Conservation (phyloP, 2,797 vertebrate species). For the Ctenopoma multispine region DNA sequence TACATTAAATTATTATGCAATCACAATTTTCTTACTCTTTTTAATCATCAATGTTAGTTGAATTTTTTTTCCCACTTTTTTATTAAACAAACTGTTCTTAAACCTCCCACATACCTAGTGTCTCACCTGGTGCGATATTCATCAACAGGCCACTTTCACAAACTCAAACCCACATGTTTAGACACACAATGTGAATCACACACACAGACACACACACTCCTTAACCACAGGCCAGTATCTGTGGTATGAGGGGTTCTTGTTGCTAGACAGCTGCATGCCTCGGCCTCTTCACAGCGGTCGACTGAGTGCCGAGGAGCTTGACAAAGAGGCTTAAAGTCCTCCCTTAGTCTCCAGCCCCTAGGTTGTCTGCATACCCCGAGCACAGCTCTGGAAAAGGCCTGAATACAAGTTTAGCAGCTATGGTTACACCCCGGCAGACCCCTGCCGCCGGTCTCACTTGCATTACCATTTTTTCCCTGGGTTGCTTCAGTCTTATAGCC, state of each 20-base stretch:
- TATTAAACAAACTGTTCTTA: neutral
- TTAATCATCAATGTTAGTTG: neutral
- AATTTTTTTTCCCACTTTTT: neutral
- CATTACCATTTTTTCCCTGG: constrained; percentile 79
- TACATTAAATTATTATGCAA: constrained; percentile 6
- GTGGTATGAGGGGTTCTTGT: constrained; percentile 82
- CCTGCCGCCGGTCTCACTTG: constrained; percentile 65
- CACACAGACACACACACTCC: constrained; percentile 60
- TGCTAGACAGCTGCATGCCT: constrained; percentile 88
- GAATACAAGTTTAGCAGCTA: constrained; percentile 84
- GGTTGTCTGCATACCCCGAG: constrained; percentile 79
- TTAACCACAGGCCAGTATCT: constrained; percentile 78
- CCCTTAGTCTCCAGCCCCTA: constrained; percentile 80
- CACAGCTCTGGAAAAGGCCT: constrained; percentile 74
- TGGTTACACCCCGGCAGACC: constrained; percentile 81
- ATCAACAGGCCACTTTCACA: constrained; percentile 66
- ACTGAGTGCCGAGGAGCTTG: constrained; percentile 81
- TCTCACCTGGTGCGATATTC: constrained; percentile 68
- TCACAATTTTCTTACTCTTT: neutral
- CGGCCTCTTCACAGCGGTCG: constrained; percentile 80
- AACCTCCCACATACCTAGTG: constrained; percentile 29
- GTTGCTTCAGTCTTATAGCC: constrained; percentile 79
- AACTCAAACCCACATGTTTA: constrained; percentile 64
- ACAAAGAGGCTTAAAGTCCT: constrained; percentile 86
- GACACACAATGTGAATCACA: constrained; percentile 55